Evolutionary conservation across 2,888 invertebrate genomes (phyloP), one percentile per base, ranked within the genome.

Genomic region (Melikaiella ostensackeni): DNA sequence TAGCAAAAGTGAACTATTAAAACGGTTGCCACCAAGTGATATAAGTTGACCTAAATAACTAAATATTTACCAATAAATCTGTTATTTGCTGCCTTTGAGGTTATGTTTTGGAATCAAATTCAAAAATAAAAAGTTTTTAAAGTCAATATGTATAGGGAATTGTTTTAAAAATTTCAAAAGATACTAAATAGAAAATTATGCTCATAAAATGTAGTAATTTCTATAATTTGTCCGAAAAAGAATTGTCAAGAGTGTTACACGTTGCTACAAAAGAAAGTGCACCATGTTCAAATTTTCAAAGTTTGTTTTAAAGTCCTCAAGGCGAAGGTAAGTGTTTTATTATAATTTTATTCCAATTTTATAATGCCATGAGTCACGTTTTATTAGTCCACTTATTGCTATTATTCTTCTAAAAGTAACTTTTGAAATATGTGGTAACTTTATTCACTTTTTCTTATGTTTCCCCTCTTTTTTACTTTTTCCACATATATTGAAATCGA

Each of bases 261-360:
- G 11, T 21, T 24, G 38, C 7, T n/a, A 8, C 8, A 50, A 13
- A 38, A 42, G 7, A 42, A 64, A 35, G 64, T 16, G 11, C n/a
- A 46, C 2, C 16, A 46, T 66, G 27, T 46, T 66, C 27, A 66
- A 19, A 27, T 42, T 50, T 27, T 46, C 66, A 27, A 16, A 5
- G 13, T n/a, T 8, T 5, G 9, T 46, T 27, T 66, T 42, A 42
- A 66, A 27, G 42, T 19, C 46, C 16, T 11, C 66, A 24, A 66
- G 66, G 66, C 66, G 50, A 46, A 46, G 66, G 66, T 66, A 66
- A 35, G 35, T 63, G 19, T n/a, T 33, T 63, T 63, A 35, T 63
- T n/a, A 35, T 21, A 63, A 4, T 38, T 35, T 63, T 38, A 35
- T 63, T 35, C 1, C 0, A 21, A 11, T 55, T 21, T 55, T 21